Evolutionary conservation across 1,140 invertebrate genomes (phyloP), one percentile per base, ranked within the genome.

Genomic region (Trichogramma pretiosum): DNA sequence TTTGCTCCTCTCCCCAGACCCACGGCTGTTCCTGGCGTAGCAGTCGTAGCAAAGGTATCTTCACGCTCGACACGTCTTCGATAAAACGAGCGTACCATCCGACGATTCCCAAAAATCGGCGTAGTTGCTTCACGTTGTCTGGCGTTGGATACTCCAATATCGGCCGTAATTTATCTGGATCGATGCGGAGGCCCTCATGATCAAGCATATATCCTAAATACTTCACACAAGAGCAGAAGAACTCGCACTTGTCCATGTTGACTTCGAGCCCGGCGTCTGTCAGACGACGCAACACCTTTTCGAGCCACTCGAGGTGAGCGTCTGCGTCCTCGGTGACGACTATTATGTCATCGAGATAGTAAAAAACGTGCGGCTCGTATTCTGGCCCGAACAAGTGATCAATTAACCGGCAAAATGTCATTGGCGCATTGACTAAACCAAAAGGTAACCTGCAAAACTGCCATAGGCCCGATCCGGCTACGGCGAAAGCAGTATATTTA

Each of bases 401-500:
- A 23, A 73, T 55, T 0, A 73, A 50, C 4, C 65, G 55, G 64
- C 62, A 24, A 68, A 66, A 2, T n/a, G n/a, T n/a, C n/a, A n/a
- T n/a, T n/a, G n/a, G n/a, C n/a, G n/a, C n/a, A n/a, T n/a, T n/a
- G n/a, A 48, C 50, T 0, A 76, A 48, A 0, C 70, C 73, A 56
- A 73, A 74, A 0, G 69, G 64, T 64, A 74, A 67, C 1, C 62
- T 45, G 4, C 41, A 52, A 47, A 72, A 76, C 9, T 66, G 59
- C 43, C 53, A 74, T 3, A 66, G 52, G 1, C 65, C 64, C 42
- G 57, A 63, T 5, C 64, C 59, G 1, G 60, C 63, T 0, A 67
- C 63, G 5, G 64, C 58, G 42, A 76, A 76, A 0, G 68, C 71
- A 0, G 74, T 77, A 24, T 65, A 64, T 21, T 61, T 55, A 26